Evolutionary conservation across 2,888 invertebrate species (phyloP), one percentile per base, ranked within the genome.

Genomic region (Baccha elongata): DNA sequence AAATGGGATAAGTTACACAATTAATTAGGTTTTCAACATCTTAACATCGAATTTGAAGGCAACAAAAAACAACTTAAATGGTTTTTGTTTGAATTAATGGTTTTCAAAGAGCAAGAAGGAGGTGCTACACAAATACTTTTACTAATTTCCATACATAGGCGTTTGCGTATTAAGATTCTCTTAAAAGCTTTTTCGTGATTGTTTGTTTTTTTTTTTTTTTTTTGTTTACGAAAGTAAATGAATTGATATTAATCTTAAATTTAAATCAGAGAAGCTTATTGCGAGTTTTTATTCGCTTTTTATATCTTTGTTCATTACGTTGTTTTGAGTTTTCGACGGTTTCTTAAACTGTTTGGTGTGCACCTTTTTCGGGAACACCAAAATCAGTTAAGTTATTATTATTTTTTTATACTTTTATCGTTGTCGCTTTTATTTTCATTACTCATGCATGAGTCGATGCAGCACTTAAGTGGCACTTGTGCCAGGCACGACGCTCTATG

Each of bases 371-470:
- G 78, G 83, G 72, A 83, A 68, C 78, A 78, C 78, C 78, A 68
- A 48, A 26, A 23, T 67, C 64, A 53, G 35, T 67, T 26, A 32
- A 7, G 11, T 21, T 35, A n/a, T 69, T 67, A 8, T 7, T 46
- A 26, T 37, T 58, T 21, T 3, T 8, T 50, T 32, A 5, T 40
- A 19, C 23, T 23, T 46, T 48, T 10, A 40, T 42, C 23, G 44
- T 53, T 5, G 3, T 17, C 23, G 62, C 52, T 55, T 53, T 8
- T 95, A 94, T 79, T 93, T 92, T 23, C 94, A 91, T 87, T 98
- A 93, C 83, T 94, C 92, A 83, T 93, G 90, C 0, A 94, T 91
- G 93, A 97, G 94, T 89, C 95, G 94, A 88, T 94, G 92, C 89
- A 95, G 94, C 44, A 93, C 92, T 17, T 91, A 3, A 32, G 29